Evolutionary conservation across 2,113 vertebrate genomes (phyloP), one percentile per base, ranked within the genome.

Genomic region (Phaethon lepturus): DNA sequence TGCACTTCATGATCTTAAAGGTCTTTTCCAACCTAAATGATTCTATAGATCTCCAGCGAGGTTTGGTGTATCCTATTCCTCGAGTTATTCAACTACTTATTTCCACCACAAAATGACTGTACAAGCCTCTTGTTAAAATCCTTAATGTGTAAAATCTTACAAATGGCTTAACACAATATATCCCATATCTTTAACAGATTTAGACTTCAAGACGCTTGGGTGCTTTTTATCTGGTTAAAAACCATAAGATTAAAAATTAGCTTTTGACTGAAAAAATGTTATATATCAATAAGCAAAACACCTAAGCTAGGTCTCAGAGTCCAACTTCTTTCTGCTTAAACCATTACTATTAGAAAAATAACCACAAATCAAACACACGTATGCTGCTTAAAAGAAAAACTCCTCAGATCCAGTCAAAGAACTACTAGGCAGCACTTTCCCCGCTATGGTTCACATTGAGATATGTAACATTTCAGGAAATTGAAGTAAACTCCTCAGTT

Each of bases 141-240:
- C 5, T 56, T 33, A 50, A 40, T 12, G 5, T 33, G 7, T 49
- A 86, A 74, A 75, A 67, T 25, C 22, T 42, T 58, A 62, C 3
- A 72, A 86, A 68, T 6, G 2, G 28, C 45, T 91, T 82, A 40
- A 26, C 11, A 24, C 24, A 28, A 13, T 19, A 5, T 22, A 52
- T 14, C 13, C 26, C 15, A 5, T 53, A 3, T 29, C 5, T 25
- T 31, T 81, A 73, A 81, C 4, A 17, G 13, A 58, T 47, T 28
- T 44, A 14, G 15, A 25, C 9, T 69, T 81, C 9, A 29, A 59
- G 47, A 38, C 1, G 5, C 4, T 0, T 0, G 7, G 3, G 6
- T 58, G 8, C 2, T 63, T 90, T 88, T 40, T 22, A 50, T 14
- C 23, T 14, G 29, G 4, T 60, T 76, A 45, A 55, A 38, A 47